Base-by-base conservation (phyloP, 2,113 vertebrate genomes). In the Geococcyx californianus region DNA sequence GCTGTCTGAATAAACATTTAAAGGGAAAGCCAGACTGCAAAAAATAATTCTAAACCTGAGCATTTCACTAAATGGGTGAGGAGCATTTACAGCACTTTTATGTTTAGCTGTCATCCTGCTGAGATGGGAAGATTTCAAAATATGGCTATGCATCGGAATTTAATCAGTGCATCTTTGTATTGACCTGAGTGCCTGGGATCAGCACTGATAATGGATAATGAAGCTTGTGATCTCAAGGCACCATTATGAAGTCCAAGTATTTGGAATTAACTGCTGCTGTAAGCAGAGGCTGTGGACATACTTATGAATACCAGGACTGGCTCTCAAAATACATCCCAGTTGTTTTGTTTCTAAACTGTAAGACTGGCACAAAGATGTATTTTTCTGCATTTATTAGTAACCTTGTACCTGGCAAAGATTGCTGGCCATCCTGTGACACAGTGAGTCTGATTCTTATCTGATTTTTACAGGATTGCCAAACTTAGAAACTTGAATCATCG, bases 391-490 rank as follows among this genome's bases (percentile, higher is more conserved):
- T 94, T 68, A 29, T 68, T 55, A 31, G 12, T 56, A 79, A 47
- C 36, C 36, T 44, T 1, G 0, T 59, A 31, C 47, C 36, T 20
- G 34, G 56, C 58, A 85, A 87, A 72, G 52, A 9, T 64, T 2
- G 3, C 13, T 1, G 3, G 51, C 26, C n/a, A 33, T 18, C 17
- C 26, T 3, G 1, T 26, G 18, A 47, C 40, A 29, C 13, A 20
- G 9, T 9, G 29, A 63, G 31, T 34, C 29, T 72, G 18, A 25
- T 63, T 84, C 60, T 62, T 7, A 40, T 28, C 36, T 14, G 8
- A 44, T 17, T 36, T 1, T 0, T 36, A 42, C 40, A 70, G 36
- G 51, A 29, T 16, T 3, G 1, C 13, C 60, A 24, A 10, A 67
- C 59, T 23, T 77, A 55, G 33, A 56, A 74, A 77, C 19, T 13